Conservation (phyloP, 1,140 invertebrate species). For the Brachionus paranguensis region DNA sequence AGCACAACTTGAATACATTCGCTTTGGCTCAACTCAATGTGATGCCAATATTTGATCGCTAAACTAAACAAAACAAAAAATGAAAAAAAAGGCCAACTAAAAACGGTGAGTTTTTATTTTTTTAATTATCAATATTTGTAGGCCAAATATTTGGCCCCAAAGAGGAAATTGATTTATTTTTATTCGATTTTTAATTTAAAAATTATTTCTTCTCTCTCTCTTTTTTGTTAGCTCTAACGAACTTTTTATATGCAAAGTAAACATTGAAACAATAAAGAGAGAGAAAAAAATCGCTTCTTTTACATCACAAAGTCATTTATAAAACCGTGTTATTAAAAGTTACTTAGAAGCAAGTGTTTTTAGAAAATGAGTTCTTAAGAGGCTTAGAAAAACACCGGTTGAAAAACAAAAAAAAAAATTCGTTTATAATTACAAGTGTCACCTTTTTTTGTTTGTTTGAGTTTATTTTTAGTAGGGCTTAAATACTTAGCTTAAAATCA, state of each 20-base stretch:
- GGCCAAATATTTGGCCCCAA: not conserved
- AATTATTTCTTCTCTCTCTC: not conserved
- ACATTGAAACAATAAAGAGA: not conserved
- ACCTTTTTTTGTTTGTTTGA: not conserved
- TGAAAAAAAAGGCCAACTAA: not conserved
- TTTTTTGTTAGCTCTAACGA: not conserved
- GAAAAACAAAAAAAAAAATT: not conserved
- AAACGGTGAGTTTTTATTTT: not conserved
- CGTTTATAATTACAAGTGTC: conserved; percentile 27
- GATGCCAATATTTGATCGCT: conserved; percentile 20
- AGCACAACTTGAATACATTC: not conserved
- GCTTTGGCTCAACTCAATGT: not conserved
- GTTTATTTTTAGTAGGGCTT: conserved; percentile 6
- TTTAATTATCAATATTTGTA: conserved; percentile 20
- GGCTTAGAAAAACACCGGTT: not conserved
- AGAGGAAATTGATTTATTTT: conserved; percentile 26
- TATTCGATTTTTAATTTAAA: conserved; percentile 1
- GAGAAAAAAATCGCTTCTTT: conserved; percentile 2
- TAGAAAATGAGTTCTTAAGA: not conserved
- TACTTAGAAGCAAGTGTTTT: conserved; percentile 26
- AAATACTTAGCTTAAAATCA: conserved; percentile 29
- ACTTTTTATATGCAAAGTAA: conserved; percentile 17
- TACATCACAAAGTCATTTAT: conserved; percentile 27
- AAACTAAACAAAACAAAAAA: not conserved
- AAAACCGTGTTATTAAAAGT: conserved; percentile 31